Conservation (phyloP, 2,888 invertebrate species). For the Hermaeophaga mercurialis region DNA sequence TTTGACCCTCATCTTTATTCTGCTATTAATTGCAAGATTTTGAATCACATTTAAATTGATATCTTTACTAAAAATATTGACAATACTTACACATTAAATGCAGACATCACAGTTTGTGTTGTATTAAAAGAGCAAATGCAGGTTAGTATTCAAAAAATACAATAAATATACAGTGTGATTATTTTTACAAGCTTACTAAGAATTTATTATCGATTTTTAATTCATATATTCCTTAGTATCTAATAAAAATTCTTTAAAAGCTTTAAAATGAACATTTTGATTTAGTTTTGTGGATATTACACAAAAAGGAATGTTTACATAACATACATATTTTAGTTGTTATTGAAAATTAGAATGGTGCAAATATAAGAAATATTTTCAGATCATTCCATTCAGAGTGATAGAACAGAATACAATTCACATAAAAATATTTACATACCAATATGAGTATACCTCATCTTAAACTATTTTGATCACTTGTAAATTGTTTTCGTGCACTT, state of each 20-base stretch:
- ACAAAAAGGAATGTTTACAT: not conserved
- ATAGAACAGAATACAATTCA: not conserved
- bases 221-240: too few relatives aligned
- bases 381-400: too few relatives aligned
- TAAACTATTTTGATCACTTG: not conserved
- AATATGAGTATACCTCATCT: not conserved
- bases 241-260: too few relatives aligned
- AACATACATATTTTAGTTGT: too few relatives aligned
- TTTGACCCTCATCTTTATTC: too few relatives aligned
- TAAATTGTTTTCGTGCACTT: constrained; percentile 1
- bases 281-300: not conserved
- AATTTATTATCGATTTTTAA: too few relatives aligned
- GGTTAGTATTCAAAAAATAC: constrained; percentile 20
- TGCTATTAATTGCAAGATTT: too few relatives aligned
- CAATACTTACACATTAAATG: constrained; percentile 30
- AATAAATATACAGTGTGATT: not conserved
- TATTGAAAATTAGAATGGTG: not conserved
- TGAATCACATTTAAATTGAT: too few relatives aligned
- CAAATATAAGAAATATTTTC: not conserved
- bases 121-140: constrained; percentile 25
- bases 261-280: constrained; percentile 14
- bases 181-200: not conserved
- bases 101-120: constrained; percentile 4
- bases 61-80: constrained; percentile 1
- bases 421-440: not conserved